phyloP scores from a whole-genome alignment of 35 echinoderm and acorn worm genomes.

The Patiria miniata region DNA sequence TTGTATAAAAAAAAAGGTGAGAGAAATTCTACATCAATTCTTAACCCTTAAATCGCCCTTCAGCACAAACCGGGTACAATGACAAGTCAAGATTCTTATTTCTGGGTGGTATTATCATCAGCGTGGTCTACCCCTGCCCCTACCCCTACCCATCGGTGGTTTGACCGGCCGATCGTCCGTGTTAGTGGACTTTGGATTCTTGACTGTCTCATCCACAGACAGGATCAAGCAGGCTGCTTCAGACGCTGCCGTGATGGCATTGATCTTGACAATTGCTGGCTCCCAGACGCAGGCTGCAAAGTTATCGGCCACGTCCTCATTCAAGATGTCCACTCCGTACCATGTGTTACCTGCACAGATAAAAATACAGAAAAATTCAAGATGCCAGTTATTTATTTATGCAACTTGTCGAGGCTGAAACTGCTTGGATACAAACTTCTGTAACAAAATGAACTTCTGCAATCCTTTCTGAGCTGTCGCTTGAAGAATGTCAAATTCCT shows the following conservation, averaged over 20 bases:
- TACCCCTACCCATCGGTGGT: slow-evolving; percentile 85
- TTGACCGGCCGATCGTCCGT: slow-evolving; percentile 73
- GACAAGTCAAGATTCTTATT: slow-evolving; percentile 4
- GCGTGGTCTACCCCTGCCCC: slow-evolving; percentile 64
- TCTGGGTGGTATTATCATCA: neutral
- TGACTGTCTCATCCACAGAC: slow-evolving; percentile 97
- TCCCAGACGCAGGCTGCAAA: slow-evolving; percentile 97
- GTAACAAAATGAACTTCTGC: no score
- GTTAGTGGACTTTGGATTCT: slow-evolving; percentile 88
- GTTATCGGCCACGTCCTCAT: slow-evolving; percentile 94
- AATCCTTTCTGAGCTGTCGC: no score
- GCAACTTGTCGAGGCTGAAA: no score
- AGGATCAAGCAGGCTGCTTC: slow-evolving; percentile 94
- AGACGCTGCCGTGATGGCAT: slow-evolving; percentile 95
- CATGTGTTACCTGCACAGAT: slow-evolving; percentile 70
- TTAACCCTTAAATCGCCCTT: neutral
- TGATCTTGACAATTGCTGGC: slow-evolving; percentile 95
- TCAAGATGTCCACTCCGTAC: slow-evolving; percentile 95
- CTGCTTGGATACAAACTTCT: no score
- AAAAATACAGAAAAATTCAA: neutral
- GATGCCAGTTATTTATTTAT: no score
- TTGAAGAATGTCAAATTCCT: no score
- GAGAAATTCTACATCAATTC: slow-evolving; percentile 9
- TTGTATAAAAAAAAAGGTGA: no score
- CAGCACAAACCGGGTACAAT: no score